Evolutionary conservation across 2,797 vertebrate genomes (phyloP), one percentile per base, ranked within the genome.

Genomic region (Anas bernieri): DNA sequence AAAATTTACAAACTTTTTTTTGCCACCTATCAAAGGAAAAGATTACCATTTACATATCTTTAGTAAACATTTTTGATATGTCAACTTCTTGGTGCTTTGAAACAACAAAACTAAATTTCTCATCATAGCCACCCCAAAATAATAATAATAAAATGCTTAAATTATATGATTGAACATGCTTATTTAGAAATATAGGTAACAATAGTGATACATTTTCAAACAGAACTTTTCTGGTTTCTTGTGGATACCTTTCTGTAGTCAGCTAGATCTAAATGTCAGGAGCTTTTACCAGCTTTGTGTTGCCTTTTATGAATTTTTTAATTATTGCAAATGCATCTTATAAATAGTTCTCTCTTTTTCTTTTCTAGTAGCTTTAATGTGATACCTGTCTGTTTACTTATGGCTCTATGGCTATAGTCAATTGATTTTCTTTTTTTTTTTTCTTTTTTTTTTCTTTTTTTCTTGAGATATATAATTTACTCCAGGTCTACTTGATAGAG

Each of bases 351-450:
- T 81, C 7, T 56, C 12, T 64, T 88, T 63, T 41, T 33, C 37
- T 30, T 59, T 94, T 61, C 23, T 67, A 48, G 8, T 35, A 50
- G 83, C 87, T 85, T 78, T 31, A 43, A 54, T 18, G 28, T 30
- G 14, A 58, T 72, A 4, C 50, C 17, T 2, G 2, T 35, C 75
- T 13, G 17, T 83, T 64, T 86, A 62, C 45, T 62, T 41, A 62
- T 15, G 20, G 25, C 3, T 80, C n/a, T 52, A 64, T 8, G 54
- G 22, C 83, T 46, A 10, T 4, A 64, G 21, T 11, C 3, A 54
- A 28, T 3, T 79, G 2, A 2, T 0, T 0, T 54, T 59, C 54
- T 22, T 48, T 48, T 23, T 48, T 48, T 48, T 23, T 23, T 3
- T 8, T 64, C 14, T 45, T 1, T 50, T 50, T 50, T 26, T 50